A percentile compares a stretch with the other conserved stretches of the same genome.
Evolutionary conservation across 2,797 vertebrate genomes (phyloP).

Genomic region (Columba guinea): DNA sequence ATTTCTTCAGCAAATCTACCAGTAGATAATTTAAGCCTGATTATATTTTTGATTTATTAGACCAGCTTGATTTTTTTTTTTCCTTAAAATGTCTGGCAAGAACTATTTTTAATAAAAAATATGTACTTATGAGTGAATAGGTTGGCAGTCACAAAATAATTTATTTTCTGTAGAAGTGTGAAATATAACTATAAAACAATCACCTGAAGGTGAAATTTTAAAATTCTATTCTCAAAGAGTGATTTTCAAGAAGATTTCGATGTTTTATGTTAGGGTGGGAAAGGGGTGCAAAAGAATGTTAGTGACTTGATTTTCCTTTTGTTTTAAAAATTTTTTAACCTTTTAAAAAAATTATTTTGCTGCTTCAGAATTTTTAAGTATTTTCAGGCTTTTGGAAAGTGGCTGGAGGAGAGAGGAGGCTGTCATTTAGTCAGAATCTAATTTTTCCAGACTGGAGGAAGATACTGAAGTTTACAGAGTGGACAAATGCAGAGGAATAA

Average conservation of each 20-base stretch:
- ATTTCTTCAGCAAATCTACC: neutral
- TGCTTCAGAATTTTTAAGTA: neutral
- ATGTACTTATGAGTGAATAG: neutral
- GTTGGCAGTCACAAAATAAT: neutral
- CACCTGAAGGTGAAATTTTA: neutral
- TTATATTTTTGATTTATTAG: neutral
- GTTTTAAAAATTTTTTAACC: too few species aligned
- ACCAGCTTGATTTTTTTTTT: neutral
- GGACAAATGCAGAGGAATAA: neutral
- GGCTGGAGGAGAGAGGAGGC: neutral
- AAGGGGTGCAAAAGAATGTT: neutral
- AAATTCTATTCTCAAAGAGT: neutral
- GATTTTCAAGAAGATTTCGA: neutral
- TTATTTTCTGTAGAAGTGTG: neutral
- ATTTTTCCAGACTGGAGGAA: neutral
- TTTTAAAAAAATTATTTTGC: neutral
- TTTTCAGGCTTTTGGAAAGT: neutral
- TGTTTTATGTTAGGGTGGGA: neutral
- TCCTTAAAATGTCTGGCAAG: neutral
- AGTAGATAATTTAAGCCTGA: neutral
- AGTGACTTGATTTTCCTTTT: neutral
- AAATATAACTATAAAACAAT: neutral
- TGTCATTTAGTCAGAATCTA: neutral
- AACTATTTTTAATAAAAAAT: neutral
- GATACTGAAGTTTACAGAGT: neutral